Percentiles rank a stretch among this genome's conserved stretches.
These are phyloP conservation scores for Helicolenus hilgendorfi DNA, from an alignment of 2,797 vertebrate genomes.

Conservation along the genomic window DNA sequence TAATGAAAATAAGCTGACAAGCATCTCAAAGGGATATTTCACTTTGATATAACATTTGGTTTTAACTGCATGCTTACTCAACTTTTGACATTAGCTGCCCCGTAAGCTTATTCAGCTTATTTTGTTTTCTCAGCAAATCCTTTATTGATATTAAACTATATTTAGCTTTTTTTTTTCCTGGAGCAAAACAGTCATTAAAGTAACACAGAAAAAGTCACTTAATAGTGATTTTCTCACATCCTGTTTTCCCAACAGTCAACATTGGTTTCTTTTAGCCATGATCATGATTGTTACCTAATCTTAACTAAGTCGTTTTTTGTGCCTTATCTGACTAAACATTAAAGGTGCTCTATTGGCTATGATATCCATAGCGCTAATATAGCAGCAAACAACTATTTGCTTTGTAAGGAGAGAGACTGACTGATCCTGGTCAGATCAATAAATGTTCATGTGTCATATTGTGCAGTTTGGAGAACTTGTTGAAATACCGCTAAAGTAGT, in stretches of 20 bases:
- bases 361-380: neutral
- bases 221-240: neutral
- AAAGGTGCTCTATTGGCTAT: neutral
- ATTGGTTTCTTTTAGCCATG: neutral
- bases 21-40: constrained; percentile 32
- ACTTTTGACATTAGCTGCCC: constrained; percentile 38
- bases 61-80: constrained; percentile 35
- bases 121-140: constrained; percentile 20
- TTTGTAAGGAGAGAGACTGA: neutral
- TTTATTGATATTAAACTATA: constrained; percentile 8
- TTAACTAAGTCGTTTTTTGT: neutral
- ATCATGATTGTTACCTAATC: neutral
- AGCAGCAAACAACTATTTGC: no score
- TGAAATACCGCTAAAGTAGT: neutral
- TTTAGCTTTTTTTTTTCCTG: neutral
- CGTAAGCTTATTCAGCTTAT: neutral
- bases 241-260: neutral
- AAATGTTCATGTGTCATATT: neutral
- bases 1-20: constrained; percentile 53
- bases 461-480: neutral
- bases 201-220: neutral
- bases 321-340: neutral
- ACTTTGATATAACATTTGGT: constrained; percentile 52
- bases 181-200: neutral
- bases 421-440: neutral